Evolutionary conservation across 2,888 invertebrate genomes (phyloP), one percentile per base, ranked within the genome.

Genomic region (Agriopis aurantiaria): DNA sequence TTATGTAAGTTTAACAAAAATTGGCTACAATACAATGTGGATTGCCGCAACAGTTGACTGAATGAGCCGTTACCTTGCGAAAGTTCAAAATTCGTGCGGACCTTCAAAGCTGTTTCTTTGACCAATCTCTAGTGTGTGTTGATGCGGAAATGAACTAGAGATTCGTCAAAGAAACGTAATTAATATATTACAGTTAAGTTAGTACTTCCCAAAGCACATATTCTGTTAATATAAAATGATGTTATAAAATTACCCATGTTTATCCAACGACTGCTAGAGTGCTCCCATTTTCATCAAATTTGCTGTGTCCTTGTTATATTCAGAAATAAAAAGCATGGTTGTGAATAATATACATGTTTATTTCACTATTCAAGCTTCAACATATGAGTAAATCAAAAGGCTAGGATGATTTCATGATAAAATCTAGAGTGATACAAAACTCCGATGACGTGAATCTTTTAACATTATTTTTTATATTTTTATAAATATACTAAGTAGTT

Each of bases 271-370:
- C 77, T 72, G 77, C 77, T 74, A 74, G 53, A 55, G 69, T 63
- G 57, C 73, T 72, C 60, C 69, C 69, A 40, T 68, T 60, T 57
- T 48, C 69, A 71, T 69, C 72, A 64, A 75, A 64, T 5, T 40
- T 60, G 55, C 60, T 23, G 12, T 65, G 63, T 66, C 57, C 63
- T 68, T 40, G 52, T 62, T 51, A 63, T 55, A 43, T 68, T 79
- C 77, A 82, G 85, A 91, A 91, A 91, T 88, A 88, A 92, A 92
- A 92, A 92, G 88, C 87, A 91, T 86, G 80, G 84, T 87, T 89
- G 86, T 88, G 88, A 89, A 89, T 88, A 90, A 89, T 88, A 93
- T 89, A 91, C 85, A 88, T 87, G 84, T 93, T 93, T 92, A 93
- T 93, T 93, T 88, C 74, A 83, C 82, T 84, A 82, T 83, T 85